phyloP scores from a whole-genome alignment of 2,888 invertebrate genomes.

The Andricus curvator region DNA sequence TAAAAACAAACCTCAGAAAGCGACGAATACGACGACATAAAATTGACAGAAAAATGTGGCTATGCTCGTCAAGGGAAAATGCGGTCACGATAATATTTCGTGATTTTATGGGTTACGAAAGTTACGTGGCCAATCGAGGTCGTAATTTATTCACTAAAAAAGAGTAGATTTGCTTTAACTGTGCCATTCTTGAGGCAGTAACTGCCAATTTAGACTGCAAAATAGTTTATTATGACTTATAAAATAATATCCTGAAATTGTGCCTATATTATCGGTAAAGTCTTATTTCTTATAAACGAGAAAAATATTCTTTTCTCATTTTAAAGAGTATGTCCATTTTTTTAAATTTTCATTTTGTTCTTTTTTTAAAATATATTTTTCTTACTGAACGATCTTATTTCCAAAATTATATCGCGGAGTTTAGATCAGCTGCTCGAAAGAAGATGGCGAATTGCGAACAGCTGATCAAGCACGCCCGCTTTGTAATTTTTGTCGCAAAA shows the following conservation, averaged over 20 bases:
- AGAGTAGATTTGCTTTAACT: background rate
- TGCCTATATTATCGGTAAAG: background rate
- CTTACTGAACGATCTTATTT: background rate
- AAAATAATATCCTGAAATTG: background rate
- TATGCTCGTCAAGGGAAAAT: slow-evolving; percentile 45
- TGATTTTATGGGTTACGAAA: slow-evolving; percentile 35
- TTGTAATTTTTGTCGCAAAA: background rate
- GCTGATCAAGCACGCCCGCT: background rate
- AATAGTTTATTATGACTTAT: background rate
- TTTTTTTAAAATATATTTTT: background rate
- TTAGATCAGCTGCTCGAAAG: background rate
- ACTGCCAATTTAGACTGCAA: background rate
- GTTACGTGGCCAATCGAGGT: slow-evolving; percentile 3
- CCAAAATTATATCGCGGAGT: background rate
- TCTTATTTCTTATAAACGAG: background rate
- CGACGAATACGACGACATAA: slow-evolving; percentile 28
- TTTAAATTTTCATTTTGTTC: background rate
- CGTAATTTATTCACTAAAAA: background rate
- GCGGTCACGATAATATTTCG: slow-evolving; percentile 36
- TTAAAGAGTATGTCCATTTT: background rate
- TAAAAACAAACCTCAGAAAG: slow-evolving; percentile 17
- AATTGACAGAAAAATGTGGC: slow-evolving; percentile 25
- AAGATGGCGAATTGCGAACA: background rate
- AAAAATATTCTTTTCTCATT: background rate
- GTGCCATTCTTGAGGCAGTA: background rate